Base-by-base conservation (phyloP, 2,113 vertebrate species). In the Eubucco bourcierii region DNA sequence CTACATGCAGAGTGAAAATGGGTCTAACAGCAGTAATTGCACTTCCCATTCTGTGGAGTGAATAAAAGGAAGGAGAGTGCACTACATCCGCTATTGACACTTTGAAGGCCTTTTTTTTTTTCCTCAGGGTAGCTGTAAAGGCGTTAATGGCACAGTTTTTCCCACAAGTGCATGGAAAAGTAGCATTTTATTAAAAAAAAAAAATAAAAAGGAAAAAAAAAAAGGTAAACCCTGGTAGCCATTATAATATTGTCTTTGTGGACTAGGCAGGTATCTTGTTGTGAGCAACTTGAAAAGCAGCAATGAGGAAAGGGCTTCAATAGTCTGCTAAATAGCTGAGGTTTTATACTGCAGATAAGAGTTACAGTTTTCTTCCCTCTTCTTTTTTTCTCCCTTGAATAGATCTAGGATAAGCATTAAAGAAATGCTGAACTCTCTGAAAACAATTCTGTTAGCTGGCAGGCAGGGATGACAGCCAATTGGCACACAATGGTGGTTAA, bases 201-300 rank as follows among this genome's bases (percentile, higher is more conserved):
- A 27, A 64, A 74, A 53, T 28, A 12, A 7, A 17, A 10, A 0
- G 3, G n/a, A 59, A 59, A 71, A 39, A 79, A 39, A 79, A 82
- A 80, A 92, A 95, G 70, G 78, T 83, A 92, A 83, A 90, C 37
- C 58, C 20, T 29, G 14, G 55, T 91, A 95, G 68, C 90, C 88
- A 94, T 96, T 96, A 90, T 94, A 96, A 95, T 95, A 97, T 95
- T 97, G 91, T 95, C 94, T 97, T 95, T 95, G 84, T 94, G 89
- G 87, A 80, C 86, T 77, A 96, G 91, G 94, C 90, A 90, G 95
- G 88, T 94, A 74, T 91, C 88, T 96, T 96, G 90, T 97, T 94
- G 93, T 90, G 95, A 95, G 77, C 68, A 83, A 88, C 72, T 84
- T 93, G 84, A 88, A 91, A 94, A 94, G 82, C 82, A 95, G 56